Percentiles rank a stretch among this genome's conserved stretches.
Evolutionary conservation across 2,797 vertebrate genomes (phyloP).

Genomic region (Rhinogobio ventralis): DNA sequence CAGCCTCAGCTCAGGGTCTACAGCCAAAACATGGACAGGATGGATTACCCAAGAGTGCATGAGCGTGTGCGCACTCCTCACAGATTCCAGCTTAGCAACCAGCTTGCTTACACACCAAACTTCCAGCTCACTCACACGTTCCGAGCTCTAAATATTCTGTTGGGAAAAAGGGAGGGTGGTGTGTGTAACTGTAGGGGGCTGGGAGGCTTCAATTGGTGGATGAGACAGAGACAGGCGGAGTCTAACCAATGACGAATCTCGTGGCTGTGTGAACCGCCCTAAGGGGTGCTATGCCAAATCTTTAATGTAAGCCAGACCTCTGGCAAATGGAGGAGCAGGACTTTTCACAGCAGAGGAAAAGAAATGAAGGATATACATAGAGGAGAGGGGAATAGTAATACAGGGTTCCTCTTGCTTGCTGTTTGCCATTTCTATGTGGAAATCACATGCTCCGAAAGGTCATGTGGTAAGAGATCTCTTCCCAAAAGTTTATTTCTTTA

Average conservation of each 20-base stretch:
- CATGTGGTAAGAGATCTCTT: conserved; percentile 27
- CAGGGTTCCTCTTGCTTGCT: conserved; percentile 15
- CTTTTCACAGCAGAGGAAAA: conserved; percentile 61
- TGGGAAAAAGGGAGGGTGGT: conserved; percentile 47
- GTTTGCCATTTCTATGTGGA: conserved; percentile 35
- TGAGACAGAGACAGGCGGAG: conserved; percentile 63
- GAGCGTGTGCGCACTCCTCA: conserved; percentile 63
- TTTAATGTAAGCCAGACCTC: conserved; percentile 78
- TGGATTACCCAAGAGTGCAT: conserved; percentile 59
- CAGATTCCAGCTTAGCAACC: conserved; percentile 71
- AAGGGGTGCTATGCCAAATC: conserved; percentile 67
- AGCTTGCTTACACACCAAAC: conserved; percentile 53
- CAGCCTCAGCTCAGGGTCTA: conserved; percentile 33
- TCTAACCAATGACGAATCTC: conserved; percentile 72
- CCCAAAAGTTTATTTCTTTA: conserved; percentile 44
- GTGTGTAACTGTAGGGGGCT: conserved; percentile 21
- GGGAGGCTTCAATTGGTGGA: conserved; percentile 52
- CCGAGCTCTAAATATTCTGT: conserved; percentile 58
- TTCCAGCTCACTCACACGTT: conserved; percentile 69
- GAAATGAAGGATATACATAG: conserved; percentile 31
- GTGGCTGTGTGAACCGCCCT: conserved; percentile 68
- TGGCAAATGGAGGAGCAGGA: conserved; percentile 57
- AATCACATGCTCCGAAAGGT: conserved; percentile 52
- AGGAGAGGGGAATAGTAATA: conserved; percentile 20
- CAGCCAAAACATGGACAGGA: conserved; percentile 69